Base-by-base conservation (phyloP, 2,113 vertebrate genomes). In the Micromys minutus region DNA sequence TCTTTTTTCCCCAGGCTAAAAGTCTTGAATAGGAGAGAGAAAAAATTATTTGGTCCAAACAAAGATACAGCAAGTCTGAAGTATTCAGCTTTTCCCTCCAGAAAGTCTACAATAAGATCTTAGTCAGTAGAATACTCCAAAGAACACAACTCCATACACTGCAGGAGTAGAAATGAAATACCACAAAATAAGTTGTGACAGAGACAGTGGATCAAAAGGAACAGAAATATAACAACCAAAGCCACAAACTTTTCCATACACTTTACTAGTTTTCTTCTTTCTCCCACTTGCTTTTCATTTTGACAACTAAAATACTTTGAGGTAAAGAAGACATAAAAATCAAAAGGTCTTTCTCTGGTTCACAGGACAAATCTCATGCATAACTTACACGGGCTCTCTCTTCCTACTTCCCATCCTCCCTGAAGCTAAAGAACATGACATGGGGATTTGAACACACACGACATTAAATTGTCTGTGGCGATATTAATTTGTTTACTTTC, bases 31-130 rank as follows among this genome's bases (percentile, higher is more conserved):
- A 84, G 87, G 29, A 92, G 17, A 91, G 22, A 87, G 87, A 50
- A 39, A 85, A 95, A 89, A 92, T 21, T 69, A 94, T 87, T 55
- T 76, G 52, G n/a, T 93, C 29, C n/a, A 85, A 89, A 94, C 93
- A 90, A 93, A 96, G 55, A 69, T 94, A 97, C 90, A 24, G 29
- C 52, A 72, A 91, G 31, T 59, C 57, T 89, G 50, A 94, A 90
- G 92, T 77, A 85, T 36, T 86, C 83, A 3, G 72, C 21, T 90
- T 96, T 84, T 79, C 39, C 29, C 63, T 79, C n/a, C 16, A 94
- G 61, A 77, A 36, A 96, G 26, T 95, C 31, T n/a, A 61, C 72
- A 87, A 61, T 29, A 71, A 91, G 91, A 86, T 79, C 8, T 26
- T 89, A 61, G 9, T n/a, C 17, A 39, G 74, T 11, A 76, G 80